Conservation (phyloP, 2,113 vertebrate genomes). For the Corythoichthys haematopterus region DNA sequence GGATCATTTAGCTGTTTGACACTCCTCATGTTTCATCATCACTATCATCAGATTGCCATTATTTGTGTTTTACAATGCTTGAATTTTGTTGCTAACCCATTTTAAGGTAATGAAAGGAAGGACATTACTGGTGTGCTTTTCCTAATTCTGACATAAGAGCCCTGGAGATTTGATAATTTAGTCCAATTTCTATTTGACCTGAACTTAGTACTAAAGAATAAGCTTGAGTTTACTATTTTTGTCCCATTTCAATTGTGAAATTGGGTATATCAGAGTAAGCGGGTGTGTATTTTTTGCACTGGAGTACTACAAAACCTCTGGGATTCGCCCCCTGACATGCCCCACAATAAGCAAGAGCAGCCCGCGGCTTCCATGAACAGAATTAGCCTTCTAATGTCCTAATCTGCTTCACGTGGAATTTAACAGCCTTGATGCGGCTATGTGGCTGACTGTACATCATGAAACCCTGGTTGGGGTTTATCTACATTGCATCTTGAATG, state of each 20-base stretch:
- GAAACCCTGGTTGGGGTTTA: conserved; percentile 13
- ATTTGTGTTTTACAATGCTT: not conserved
- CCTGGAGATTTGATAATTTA: not conserved
- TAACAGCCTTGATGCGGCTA: conserved; percentile 11
- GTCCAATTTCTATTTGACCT: not conserved
- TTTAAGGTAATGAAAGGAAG: not conserved
- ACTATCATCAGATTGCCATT: not conserved
- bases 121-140: conserved; percentile 19
- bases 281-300: conserved; percentile 19
- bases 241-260: not conserved
- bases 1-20: conserved; percentile 1
- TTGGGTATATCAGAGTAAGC: conserved; percentile 13
- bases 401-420: conserved; percentile 58
- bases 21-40: not conserved
- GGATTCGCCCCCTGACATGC: conserved; percentile 38
- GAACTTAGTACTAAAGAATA: not conserved
- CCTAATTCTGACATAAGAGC: conserved; percentile 21
- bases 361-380: conserved; percentile 32
- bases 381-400: conserved; percentile 59
- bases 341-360: conserved; percentile 15
- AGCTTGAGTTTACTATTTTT: not conserved
- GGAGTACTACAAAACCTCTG: conserved; percentile 4
- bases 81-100: not conserved
- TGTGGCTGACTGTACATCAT: conserved; percentile 15
- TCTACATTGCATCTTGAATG: conserved; percentile 6